Conservation (phyloP, 2,888 invertebrate species). For the Ichneumoninae sp. region DNA sequence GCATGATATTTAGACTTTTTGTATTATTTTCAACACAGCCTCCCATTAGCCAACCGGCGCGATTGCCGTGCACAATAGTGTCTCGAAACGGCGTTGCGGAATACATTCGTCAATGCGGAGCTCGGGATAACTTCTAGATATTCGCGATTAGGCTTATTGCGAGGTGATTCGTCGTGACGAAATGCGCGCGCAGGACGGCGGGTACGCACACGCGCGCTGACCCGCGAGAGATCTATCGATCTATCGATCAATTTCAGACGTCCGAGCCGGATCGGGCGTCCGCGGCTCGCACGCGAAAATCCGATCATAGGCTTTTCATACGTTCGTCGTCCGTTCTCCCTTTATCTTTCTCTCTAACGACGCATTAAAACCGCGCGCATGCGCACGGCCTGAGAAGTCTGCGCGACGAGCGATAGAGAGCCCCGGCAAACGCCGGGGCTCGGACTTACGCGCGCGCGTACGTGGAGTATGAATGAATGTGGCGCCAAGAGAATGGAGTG, state of each 20-base stretch:
- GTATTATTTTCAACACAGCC: conserved; percentile 4
- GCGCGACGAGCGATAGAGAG: conserved; percentile 31
- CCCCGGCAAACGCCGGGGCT: conserved; percentile 19
- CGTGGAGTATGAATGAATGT: conserved; percentile 82
- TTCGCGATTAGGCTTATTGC: conserved; percentile 41
- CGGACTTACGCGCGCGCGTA: conserved; percentile 49
- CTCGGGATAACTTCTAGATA: conserved; percentile 21
- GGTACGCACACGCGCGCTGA: conserved; percentile 55
- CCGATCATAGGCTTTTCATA: conserved; percentile 5
- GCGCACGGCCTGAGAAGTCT: not conserved
- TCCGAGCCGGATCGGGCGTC: conserved; percentile 47
- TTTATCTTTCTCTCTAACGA: not conserved
- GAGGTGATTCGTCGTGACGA: conserved; percentile 57
- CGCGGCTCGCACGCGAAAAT: conserved; percentile 23
- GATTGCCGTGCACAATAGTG: not conserved
- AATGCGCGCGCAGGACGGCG: conserved; percentile 33
- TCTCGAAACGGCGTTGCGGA: not conserved
- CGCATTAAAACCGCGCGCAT: conserved; percentile 10
- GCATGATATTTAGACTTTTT: not conserved
- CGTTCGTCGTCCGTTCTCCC: not conserved
- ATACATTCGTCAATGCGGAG: conserved; percentile 10
- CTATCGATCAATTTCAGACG: conserved; percentile 25
- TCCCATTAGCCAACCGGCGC: not conserved
- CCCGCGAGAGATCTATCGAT: conserved; percentile 59
- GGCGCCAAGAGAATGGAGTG: conserved; percentile 84